Conservation (phyloP, 2,888 invertebrate species). For the Aphidoletes aphidimyza region DNA sequence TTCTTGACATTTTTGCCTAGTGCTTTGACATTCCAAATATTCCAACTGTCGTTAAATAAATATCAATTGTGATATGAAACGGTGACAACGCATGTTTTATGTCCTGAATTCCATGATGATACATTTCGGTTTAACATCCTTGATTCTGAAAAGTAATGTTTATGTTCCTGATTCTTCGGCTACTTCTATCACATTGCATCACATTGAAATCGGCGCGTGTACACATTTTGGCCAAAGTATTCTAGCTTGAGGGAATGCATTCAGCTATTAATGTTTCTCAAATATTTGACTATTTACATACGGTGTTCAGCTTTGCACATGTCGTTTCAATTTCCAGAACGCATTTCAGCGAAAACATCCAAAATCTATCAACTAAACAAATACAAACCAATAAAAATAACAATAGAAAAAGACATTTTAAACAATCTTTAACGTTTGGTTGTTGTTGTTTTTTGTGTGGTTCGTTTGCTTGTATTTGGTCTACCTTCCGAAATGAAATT, state of each 20-base stretch:
- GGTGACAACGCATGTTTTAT: conserved; percentile 38
- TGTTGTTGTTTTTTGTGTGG: not conserved
- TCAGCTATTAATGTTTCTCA: conserved; percentile 13
- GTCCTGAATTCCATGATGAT: not conserved
- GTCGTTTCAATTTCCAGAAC: not conserved
- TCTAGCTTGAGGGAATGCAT: not conserved
- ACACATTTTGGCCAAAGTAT: not conserved
- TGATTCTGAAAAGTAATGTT: not conserved
- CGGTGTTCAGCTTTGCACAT: conserved; percentile 27
- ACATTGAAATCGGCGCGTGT: conserved; percentile 36
- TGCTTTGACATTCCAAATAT: not conserved
- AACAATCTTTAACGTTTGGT: not conserved
- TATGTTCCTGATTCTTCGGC: not conserved
- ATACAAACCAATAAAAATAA: conserved; percentile 35
- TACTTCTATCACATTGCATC: not conserved
- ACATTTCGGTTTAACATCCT: not conserved
- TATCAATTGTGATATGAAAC: not conserved
- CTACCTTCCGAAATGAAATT: conserved; percentile 11
- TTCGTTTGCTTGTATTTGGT: not conserved
- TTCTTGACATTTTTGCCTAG: conserved; percentile 1
- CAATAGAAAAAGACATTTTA: conserved; percentile 21
- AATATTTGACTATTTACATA: not conserved
- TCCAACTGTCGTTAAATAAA: conserved; percentile 50
- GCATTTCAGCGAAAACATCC: not conserved
- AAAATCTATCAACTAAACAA: conserved; percentile 32